A percentile compares a stretch with the other conserved stretches of the same genome.
These are phyloP conservation scores for Microctonus brassicae DNA, from an alignment of 2,888 invertebrate genomes.

Conservation along the genomic window DNA sequence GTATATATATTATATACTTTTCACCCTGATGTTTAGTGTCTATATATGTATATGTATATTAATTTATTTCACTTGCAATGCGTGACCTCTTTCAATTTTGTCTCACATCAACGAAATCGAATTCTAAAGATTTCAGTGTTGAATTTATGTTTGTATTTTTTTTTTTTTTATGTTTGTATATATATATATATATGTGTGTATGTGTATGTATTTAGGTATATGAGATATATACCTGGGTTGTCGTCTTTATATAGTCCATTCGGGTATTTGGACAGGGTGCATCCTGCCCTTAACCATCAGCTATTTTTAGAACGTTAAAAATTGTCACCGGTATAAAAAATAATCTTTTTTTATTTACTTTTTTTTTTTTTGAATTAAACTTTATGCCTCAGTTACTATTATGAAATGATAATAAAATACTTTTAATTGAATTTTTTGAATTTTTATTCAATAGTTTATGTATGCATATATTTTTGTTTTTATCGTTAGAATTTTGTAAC, in stretches of 20 bases:
- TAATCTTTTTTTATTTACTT: slow-evolving; percentile 16
- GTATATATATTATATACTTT: too few species aligned
- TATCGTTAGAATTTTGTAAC: too few species aligned
- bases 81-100: slow-evolving; percentile 41
- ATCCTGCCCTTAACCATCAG: slow-evolving; percentile 51
- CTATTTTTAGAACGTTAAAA: slow-evolving; percentile 45
- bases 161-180: too few species aligned
- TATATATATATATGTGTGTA: too few species aligned
- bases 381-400: slow-evolving; percentile 28
- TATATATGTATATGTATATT: slow-evolving; percentile 1
- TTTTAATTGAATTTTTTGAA: slow-evolving; percentile 32
- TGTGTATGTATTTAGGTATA: slow-evolving; percentile 39
- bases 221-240: slow-evolving; percentile 51
- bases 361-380: slow-evolving; percentile 10
- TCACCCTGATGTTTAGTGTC: slow-evolving; percentile 11
- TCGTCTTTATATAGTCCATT: slow-evolving; percentile 52
- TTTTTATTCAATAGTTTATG: slow-evolving; percentile 8
- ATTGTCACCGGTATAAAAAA: slow-evolving; percentile 37
- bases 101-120: slow-evolving; percentile 35
- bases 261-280: slow-evolving; percentile 55
- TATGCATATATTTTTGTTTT: not conserved
- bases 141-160: too few species aligned
- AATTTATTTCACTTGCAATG: slow-evolving; percentile 22
- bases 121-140: slow-evolving; percentile 41
- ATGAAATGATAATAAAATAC: slow-evolving; percentile 21